Conservation (phyloP, 2,888 invertebrate genomes). For the Gnatocerus cornutus region DNA sequence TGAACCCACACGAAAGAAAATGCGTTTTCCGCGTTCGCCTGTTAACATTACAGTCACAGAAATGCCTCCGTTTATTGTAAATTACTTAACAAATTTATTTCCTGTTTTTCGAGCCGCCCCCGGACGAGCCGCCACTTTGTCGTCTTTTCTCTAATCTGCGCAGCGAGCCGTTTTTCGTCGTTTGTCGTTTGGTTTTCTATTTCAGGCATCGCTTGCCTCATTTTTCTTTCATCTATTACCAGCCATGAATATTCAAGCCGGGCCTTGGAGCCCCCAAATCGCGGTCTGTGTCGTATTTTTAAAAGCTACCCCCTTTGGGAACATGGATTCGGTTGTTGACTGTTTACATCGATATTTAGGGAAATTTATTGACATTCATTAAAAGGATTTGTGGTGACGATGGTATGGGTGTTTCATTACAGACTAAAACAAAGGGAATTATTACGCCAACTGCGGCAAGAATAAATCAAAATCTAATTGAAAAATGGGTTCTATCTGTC, state of each 20-base stretch:
- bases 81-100: not conserved
- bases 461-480: slow-evolving; percentile 18
- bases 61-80: too few species aligned
- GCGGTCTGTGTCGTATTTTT: slow-evolving; percentile 21
- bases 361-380: slow-evolving; percentile 42
- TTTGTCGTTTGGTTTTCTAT: slow-evolving; percentile 55
- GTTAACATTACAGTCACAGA: too few species aligned
- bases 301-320: slow-evolving; percentile 20
- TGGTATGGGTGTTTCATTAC: slow-evolving; percentile 30
- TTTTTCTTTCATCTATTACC: slow-evolving; percentile 55
- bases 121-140: slow-evolving; percentile 35
- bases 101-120: not conserved
- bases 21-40: too few species aligned
- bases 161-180: slow-evolving; percentile 48
- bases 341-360: slow-evolving; percentile 30
- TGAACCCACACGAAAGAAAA: too few species aligned
- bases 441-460: slow-evolving; percentile 22
- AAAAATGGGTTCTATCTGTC: slow-evolving; percentile 7
- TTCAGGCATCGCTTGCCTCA: slow-evolving; percentile 53
- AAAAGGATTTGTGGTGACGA: slow-evolving; percentile 35
- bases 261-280: slow-evolving; percentile 23
- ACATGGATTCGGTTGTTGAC: slow-evolving; percentile 25
- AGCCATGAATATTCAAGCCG: slow-evolving; percentile 55
- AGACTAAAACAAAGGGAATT: slow-evolving; percentile 28
- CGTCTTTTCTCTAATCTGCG: slow-evolving; percentile 54